A percentile compares a stretch with the other conserved stretches of the same genome.
Conservation (phyloP, 1,140 invertebrate species). For the Heterodera carotae region DNA sequence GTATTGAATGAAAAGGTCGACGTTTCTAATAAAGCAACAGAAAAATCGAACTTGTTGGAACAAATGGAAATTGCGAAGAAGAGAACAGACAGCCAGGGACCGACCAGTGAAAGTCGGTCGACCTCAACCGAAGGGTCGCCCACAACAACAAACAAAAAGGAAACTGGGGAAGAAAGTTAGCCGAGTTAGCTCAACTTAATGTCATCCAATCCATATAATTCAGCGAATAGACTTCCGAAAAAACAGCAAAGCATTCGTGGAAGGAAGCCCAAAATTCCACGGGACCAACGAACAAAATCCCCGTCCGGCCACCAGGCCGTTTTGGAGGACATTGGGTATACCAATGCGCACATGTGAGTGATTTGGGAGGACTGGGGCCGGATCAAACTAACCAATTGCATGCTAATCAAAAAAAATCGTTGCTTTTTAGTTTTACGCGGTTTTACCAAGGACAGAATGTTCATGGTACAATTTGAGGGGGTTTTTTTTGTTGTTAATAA, state of each 20-base stretch:
- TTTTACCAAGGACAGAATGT: conserved; percentile 47
- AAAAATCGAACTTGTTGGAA: neutral
- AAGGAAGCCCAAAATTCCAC: conserved; percentile 29
- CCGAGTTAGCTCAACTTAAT: neutral
- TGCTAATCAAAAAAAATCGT: neutral
- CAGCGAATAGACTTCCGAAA: too few species aligned
- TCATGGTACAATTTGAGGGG: conserved; percentile 1
- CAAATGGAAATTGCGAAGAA: neutral
- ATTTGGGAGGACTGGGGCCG: neutral
- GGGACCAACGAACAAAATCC: conserved; percentile 20
- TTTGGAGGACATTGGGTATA: conserved; percentile 35
- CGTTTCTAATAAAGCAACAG: neutral
- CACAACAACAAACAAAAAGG: conserved; percentile 42
- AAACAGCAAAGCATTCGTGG: neutral
- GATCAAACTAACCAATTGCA: conserved; percentile 11
- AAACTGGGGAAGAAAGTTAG: neutral
- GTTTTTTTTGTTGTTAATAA: neutral
- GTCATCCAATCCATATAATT: too few species aligned
- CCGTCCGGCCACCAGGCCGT: conserved; percentile 35
- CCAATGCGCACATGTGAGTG: conserved; percentile 36
- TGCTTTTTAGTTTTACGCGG: conserved; percentile 35
- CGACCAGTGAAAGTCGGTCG: neutral
- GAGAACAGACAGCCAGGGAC: neutral
- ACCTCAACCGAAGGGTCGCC: neutral
- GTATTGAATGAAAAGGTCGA: neutral